Evolutionary conservation across 2,888 invertebrate genomes (phyloP), one percentile per base, ranked within the genome.

Genomic region (Aromia moschata): DNA sequence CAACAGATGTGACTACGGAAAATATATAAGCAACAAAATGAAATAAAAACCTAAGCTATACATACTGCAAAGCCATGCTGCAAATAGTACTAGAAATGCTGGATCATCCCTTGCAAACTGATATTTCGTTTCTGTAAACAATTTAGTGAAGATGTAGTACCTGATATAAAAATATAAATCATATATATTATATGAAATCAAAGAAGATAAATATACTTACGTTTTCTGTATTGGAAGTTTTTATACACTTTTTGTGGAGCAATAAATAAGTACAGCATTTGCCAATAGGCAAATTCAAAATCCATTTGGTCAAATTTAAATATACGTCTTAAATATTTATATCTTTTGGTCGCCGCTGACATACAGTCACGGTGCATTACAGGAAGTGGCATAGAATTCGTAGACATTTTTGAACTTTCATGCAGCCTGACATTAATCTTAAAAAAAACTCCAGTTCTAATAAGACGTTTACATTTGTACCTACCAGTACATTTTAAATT

Each of bases 41-140:
- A 3, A 25, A 15, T 2, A 20, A 20, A 43, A n/a, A 18, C n/a
- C 12, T 33, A 10, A 7, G 14, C 2, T 49, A 25, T 38, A 85
- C 86, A 85, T 83, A 91, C 91, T 85, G 73, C 91, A 89, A 61
- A 97, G 83, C 88, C 94, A 94, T 64, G 92, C 84, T 70, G 92
- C 87, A 33, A 99, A 85, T 58, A 98, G 84, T 11, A 99, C 96
- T 70, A 99, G 83, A 82, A 99, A 99, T 25, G 98, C 98, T 40
- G 98, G 98, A 83, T 98, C 98, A 83, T 99, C 98, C 80, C 98
- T 86, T 0, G 98, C 98, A 87, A 97, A 98, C 81, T 99, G 98
- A 72, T 95, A 93, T 83, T 98, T 98, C 60, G 97, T 97, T 82
- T 96, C 96, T 96, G 36, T 11, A 37, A 56, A 20, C 9, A 9